Evolutionary conservation across 2,113 vertebrate species (phyloP).

Genomic region (Bungarus multicinctus): DNA sequence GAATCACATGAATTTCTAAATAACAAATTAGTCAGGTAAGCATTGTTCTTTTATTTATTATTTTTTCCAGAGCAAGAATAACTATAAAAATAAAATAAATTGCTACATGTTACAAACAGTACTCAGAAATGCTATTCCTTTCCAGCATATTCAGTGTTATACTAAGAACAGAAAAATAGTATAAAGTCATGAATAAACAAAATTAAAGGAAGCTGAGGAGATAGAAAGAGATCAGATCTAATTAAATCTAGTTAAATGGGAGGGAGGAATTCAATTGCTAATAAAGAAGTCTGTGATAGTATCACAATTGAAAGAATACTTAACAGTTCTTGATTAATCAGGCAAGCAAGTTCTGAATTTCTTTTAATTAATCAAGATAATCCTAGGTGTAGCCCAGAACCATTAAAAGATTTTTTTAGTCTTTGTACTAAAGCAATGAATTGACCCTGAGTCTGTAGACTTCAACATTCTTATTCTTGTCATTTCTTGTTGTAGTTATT

Average conservation of each 20-base stretch:
- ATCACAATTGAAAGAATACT: background rate
- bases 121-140: background rate
- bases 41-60: background rate
- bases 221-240: background rate
- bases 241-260: background rate
- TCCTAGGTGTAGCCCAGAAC: background rate
- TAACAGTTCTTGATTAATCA: background rate
- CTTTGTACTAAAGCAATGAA: background rate
- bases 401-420: background rate
- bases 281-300: background rate
- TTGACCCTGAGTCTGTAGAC: background rate
- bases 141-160: background rate
- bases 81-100: background rate
- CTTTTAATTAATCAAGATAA: background rate
- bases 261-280: background rate
- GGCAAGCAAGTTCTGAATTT: background rate
- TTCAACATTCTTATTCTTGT: background rate
- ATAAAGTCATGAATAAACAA: background rate
- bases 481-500: background rate
- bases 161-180: background rate
- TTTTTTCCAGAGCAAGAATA: background rate
- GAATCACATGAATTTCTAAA: background rate
- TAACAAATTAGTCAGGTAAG: background rate
- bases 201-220: background rate
- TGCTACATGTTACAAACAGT: background rate